phyloP scores from a whole-genome alignment of 2,797 vertebrate species.

The Mormyrops boulengeri region DNA sequence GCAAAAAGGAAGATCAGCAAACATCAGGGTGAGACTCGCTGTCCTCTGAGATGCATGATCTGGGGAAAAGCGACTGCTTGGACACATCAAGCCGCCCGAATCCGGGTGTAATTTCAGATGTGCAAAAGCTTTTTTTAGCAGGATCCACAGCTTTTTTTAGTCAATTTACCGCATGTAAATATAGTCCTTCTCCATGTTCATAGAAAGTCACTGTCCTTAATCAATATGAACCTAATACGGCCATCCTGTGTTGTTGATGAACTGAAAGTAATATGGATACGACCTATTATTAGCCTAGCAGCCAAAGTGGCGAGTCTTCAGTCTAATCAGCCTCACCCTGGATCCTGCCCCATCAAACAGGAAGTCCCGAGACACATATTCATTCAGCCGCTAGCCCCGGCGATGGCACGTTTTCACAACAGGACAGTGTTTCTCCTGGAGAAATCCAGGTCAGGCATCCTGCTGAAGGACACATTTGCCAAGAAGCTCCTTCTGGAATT shows the following conservation, averaged over 20 bases:
- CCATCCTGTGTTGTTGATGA: neutral
- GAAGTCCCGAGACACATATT: neutral
- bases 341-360: neutral
- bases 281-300: neutral
- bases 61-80: neutral
- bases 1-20: neutral
- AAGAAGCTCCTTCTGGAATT: constrained; percentile 15
- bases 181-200: neutral
- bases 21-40: neutral
- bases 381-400: neutral
- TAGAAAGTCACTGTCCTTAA: neutral
- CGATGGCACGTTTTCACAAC: neutral
- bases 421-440: neutral
- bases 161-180: neutral
- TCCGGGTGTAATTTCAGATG: neutral
- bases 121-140: neutral
- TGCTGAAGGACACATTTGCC: constrained; percentile 20
- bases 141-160: neutral
- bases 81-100: neutral
- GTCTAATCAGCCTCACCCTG: neutral
- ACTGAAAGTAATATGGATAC: neutral
- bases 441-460: constrained; percentile 18
- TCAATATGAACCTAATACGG: neutral
- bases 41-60: neutral
- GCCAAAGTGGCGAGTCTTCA: neutral